Conservation (phyloP, 2,888 invertebrate genomes). For the Ophonus ardosiacus region DNA sequence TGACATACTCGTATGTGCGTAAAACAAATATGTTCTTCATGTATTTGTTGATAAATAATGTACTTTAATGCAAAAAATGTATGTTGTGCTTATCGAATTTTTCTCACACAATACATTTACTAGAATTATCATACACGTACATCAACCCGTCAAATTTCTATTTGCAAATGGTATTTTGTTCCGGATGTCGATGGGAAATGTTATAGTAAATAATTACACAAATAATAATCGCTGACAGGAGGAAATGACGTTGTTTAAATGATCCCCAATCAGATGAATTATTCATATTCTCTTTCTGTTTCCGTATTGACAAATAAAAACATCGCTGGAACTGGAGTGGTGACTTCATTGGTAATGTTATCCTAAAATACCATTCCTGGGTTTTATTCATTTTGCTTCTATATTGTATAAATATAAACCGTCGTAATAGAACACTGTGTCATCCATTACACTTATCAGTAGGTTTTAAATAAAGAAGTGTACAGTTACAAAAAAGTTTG, state of each 20-base stretch:
- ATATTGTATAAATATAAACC: slow-evolving; percentile 19
- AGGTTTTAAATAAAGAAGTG: neutral
- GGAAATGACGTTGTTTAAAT: slow-evolving; percentile 38
- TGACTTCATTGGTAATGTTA: slow-evolving; percentile 10
- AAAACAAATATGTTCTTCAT: neutral
- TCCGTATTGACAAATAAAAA: slow-evolving; percentile 36
- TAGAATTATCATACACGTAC: neutral
- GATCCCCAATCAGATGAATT: slow-evolving; percentile 18
- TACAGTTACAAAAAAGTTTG: neutral
- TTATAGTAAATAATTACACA: slow-evolving; percentile 36
- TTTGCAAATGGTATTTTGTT: slow-evolving; percentile 18
- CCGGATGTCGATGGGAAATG: neutral
- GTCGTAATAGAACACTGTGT: neutral
- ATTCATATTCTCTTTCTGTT: slow-evolving; percentile 13
- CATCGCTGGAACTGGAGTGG: neutral
- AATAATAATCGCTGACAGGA: slow-evolving; percentile 20
- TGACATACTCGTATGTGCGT: neutral
- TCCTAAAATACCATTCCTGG: slow-evolving; percentile 5
- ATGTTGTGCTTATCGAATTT: neutral
- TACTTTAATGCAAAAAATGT: neutral
- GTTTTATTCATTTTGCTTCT: slow-evolving; percentile 6
- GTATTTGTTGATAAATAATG: neutral
- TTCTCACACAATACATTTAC: neutral
- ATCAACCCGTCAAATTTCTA: slow-evolving; percentile 11
- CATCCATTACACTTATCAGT: slow-evolving; percentile 23